Evolutionary conservation across 2,113 vertebrate genomes (phyloP), one percentile per base, ranked within the genome.

Genomic region (Cranoglanis bouderius): DNA sequence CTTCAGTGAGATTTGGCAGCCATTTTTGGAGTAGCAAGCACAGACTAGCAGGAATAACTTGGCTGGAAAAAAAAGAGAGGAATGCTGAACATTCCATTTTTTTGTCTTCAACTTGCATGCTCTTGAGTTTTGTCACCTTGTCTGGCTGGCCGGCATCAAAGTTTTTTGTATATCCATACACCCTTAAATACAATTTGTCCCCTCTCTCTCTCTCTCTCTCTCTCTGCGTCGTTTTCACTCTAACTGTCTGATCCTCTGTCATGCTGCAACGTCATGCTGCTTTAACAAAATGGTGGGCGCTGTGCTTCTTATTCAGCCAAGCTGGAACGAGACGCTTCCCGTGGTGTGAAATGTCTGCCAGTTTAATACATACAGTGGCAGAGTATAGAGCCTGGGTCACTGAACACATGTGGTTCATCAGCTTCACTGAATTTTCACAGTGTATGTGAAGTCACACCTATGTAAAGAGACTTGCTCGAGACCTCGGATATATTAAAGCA

Each of bases 281-380:
- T 93, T 90, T 83, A 92, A 94, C 93, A 95, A 95, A 95, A 94
- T 94, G 92, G 94, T 92, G 93, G 91, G 92, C 92, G 93, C 92
- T 92, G 92, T 90, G 91, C 89, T 89, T 89, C 57, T 85, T 87
- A 85, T 72, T 40, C 87, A 87, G 67, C 88, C 92, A 92, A 92
- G 91, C 90, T 84, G 57, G 63, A 78, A 77, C 21, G 21, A 88
- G 84, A 84, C 59, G n/a, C 65, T 49, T 59, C 26, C 65, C 14
- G 35, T 78, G 77, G 86, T 46, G 53, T 40, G 46, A 80, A 80
- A 77, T 80, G 82, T 90, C 18, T 29, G 63, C 35, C 55, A 61
- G 55, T 83, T 80, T 90, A 88, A 85, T 88, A 59, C 77, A 21
- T 26, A 26, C 5, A 26, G 13, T 82, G n/a, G 32, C 1, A 12